Percentiles rank a stretch among this genome's conserved stretches.
Evolutionary conservation across 2,888 invertebrate species (phyloP).

Genomic region (Elegia similella): DNA sequence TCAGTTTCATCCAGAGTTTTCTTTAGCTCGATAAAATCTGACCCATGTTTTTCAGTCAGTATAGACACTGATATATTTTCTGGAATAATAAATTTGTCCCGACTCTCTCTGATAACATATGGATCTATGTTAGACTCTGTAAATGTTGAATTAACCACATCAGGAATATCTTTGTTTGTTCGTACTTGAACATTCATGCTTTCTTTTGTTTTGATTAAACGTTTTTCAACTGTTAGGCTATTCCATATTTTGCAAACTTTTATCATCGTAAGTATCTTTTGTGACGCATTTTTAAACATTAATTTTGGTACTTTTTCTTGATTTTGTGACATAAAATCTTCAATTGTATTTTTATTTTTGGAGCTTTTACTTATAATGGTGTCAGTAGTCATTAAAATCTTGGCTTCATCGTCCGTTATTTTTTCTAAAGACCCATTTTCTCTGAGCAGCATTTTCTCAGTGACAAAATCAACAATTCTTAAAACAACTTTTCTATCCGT

Average conservation of each 20-base stretch:
- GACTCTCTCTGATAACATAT: slow-evolving; percentile 43
- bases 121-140: slow-evolving; percentile 47
- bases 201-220: slow-evolving; percentile 27
- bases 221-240: slow-evolving; percentile 38
- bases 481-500: slow-evolving; percentile 73
- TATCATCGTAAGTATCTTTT: slow-evolving; percentile 56
- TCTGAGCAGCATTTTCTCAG: slow-evolving; percentile 79
- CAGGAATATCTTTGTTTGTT: slow-evolving; percentile 61
- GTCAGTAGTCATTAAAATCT: slow-evolving; percentile 57
- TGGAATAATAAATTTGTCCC: slow-evolving; percentile 63
- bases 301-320: slow-evolving; percentile 18
- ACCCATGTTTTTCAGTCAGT: slow-evolving; percentile 51
- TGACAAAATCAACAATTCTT: slow-evolving; percentile 78
- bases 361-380: slow-evolving; percentile 31
- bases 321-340: slow-evolving; percentile 23
- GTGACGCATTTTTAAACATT: slow-evolving; percentile 52
- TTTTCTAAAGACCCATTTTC: slow-evolving; percentile 76
- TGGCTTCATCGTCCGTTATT: slow-evolving; percentile 70
- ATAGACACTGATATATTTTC: slow-evolving; percentile 65
- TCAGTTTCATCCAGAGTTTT: slow-evolving; percentile 22
- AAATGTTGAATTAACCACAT: slow-evolving; percentile 73
- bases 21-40: slow-evolving; percentile 26
- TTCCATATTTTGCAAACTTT: slow-evolving; percentile 58
- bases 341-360: slow-evolving; percentile 25
- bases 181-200: slow-evolving; percentile 29